phyloP scores from a whole-genome alignment of 2,888 invertebrate species.

The Cyrtodaria siliqua region DNA sequence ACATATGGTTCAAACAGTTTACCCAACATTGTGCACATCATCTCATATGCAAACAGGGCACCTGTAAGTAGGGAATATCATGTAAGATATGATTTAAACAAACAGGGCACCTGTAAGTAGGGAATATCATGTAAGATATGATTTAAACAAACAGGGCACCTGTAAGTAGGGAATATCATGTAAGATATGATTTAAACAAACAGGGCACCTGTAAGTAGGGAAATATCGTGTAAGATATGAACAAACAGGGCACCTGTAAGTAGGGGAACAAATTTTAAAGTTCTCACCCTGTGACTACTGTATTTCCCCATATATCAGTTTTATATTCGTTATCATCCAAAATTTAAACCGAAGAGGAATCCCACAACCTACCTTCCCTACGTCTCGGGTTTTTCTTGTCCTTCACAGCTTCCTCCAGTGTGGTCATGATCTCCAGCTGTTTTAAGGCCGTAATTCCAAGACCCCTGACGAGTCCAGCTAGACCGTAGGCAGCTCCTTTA shows the following conservation, averaged over 20 bases:
- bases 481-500: conserved; percentile 97
- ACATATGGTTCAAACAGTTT: conserved; percentile 99
- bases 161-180: conserved; percentile 93
- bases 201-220: conserved; percentile 93
- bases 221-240: too few species aligned
- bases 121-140: conserved; percentile 97
- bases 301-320: too few species aligned
- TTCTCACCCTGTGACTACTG: too few species aligned
- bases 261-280: too few species aligned
- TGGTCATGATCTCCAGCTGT: conserved; percentile 98
- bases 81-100: conserved; percentile 98
- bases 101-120: conserved; percentile 94
- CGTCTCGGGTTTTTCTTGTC: conserved; percentile 98
- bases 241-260: too few species aligned
- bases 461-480: conserved; percentile 98
- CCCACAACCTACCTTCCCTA: conserved; percentile 90
- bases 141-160: conserved; percentile 98
- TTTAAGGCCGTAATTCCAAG: conserved; percentile 98
- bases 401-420: conserved; percentile 96
- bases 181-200: conserved; percentile 99
- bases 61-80: conserved; percentile 94
- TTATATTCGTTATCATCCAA: too few species aligned
- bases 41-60: conserved; percentile 98
- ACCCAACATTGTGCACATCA: conserved; percentile 97
- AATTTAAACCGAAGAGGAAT: too few species aligned